A percentile compares a stretch with the other conserved stretches of the same genome.
These are phyloP conservation scores for Drosophila azteca DNA, from an alignment of 1,140 invertebrate species.

Conservation along the genomic window DNA sequence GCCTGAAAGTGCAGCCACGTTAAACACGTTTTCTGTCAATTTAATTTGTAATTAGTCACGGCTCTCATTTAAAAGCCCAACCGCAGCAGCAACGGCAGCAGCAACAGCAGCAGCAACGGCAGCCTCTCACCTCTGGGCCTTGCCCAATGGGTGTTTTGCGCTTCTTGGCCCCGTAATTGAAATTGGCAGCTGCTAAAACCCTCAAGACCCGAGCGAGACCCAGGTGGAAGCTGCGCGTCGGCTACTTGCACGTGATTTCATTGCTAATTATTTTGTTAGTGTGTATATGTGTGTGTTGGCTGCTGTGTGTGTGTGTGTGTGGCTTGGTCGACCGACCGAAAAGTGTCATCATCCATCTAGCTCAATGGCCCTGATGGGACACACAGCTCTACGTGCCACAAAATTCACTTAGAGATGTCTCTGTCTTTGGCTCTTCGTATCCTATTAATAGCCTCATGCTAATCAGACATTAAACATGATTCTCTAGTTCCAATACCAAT, in stretches of 20 bases:
- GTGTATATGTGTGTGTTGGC: too few relatives aligned
- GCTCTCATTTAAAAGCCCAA: conserved; percentile 50
- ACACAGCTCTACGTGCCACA: conserved; percentile 38
- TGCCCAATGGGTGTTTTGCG: background rate
- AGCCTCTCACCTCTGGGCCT: too few relatives aligned
- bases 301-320: conserved; percentile 3
- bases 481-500: background rate
- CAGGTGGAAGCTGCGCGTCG: conserved; percentile 21
- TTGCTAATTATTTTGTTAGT: conserved; percentile 68
- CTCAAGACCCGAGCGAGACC: conserved; percentile 16
- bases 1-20: conserved; percentile 53
- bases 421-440: conserved; percentile 1
- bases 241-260: conserved; percentile 67
- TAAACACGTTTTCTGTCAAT: conserved; percentile 75
- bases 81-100: background rate
- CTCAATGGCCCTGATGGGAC: conserved; percentile 7
- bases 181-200: conserved; percentile 71
- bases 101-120: background rate
- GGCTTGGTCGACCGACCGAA: conserved; percentile 6
- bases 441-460: conserved; percentile 51
- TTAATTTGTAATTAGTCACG: conserved; percentile 80
- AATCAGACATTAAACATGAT: conserved; percentile 49
- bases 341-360: conserved; percentile 58
- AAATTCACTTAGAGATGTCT: conserved; percentile 47
- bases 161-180: conserved; percentile 62